phyloP scores from a whole-genome alignment of 2,888 invertebrate species.

The Megalurothrips usitatus region DNA sequence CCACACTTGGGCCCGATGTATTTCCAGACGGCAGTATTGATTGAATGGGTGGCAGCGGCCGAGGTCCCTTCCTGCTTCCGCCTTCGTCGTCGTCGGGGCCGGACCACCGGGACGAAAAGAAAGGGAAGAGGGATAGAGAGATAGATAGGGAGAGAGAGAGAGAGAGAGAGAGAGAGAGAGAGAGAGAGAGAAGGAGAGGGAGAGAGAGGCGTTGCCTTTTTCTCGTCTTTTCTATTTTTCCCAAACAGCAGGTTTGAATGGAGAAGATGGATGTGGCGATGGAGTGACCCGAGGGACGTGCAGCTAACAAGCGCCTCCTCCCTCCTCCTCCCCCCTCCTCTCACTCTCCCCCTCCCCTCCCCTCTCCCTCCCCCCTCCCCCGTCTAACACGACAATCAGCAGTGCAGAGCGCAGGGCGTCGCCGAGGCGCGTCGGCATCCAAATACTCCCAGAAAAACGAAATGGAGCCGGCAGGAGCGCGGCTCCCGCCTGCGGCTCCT shows the following conservation, averaged over 20 bases:
- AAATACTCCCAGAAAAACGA: no score
- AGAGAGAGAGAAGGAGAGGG: neutral
- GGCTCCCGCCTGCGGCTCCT: no score
- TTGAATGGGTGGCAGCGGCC: no score
- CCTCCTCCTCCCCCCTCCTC: neutral
- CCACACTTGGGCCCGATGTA: no score
- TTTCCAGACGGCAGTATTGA: no score
- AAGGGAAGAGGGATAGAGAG: neutral
- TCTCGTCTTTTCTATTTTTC: neutral
- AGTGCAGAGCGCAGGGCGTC: neutral
- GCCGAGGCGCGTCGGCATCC: neutral
- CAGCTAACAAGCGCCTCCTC: neutral
- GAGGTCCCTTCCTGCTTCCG: no score
- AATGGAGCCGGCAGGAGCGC: no score
- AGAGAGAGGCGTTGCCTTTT: neutral
- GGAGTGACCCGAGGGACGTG: constrained; percentile 8
- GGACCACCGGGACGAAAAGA: no score
- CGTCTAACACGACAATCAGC: neutral
- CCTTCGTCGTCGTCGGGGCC: no score
- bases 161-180: neutral
- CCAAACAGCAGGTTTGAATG: neutral
- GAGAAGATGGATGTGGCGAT: constrained; percentile 7
- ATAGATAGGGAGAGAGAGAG: neutral
- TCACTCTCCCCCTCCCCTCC: neutral
- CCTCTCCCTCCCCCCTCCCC: neutral